A percentile compares a stretch with the other conserved stretches of the same genome.
Evolutionary conservation across 2,888 invertebrate species (phyloP).

Genomic region (Metalampra italica): DNA sequence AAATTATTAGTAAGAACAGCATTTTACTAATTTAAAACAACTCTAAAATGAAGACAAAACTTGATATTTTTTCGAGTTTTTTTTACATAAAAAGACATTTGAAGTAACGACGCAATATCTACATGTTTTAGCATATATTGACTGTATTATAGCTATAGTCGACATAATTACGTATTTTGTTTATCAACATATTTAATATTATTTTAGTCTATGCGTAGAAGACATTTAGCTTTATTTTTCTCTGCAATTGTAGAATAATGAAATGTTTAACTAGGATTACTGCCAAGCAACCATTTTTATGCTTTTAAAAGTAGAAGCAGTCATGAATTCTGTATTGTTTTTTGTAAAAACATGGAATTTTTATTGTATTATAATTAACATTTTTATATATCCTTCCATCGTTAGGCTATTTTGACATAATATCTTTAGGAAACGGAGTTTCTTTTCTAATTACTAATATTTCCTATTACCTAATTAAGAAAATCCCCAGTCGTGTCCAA

Average conservation of each 20-base stretch:
- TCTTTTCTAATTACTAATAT: too few species aligned
- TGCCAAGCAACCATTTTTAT: background rate
- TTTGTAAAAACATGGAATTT: background rate
- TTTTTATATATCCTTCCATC: too few species aligned
- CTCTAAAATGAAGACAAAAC: background rate
- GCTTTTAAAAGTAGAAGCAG: background rate
- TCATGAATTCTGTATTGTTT: background rate
- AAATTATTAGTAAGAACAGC: background rate
- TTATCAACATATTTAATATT: slow-evolving; percentile 17
- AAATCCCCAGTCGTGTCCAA: too few species aligned
- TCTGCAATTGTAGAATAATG: background rate
- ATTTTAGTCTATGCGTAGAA: background rate
- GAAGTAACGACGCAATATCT: slow-evolving; percentile 22
- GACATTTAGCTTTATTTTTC: background rate
- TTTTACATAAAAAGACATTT: background rate
- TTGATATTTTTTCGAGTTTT: background rate
- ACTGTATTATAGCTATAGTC: slow-evolving; percentile 29
- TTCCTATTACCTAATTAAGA: too few species aligned
- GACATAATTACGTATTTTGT: slow-evolving; percentile 23
- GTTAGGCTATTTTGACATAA: too few species aligned
- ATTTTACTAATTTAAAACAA: too few species aligned
- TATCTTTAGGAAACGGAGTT: too few species aligned
- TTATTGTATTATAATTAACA: background rate
- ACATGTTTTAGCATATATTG: slow-evolving; percentile 18
- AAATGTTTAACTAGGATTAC: background rate